Evolutionary conservation across 2,888 invertebrate species (phyloP).

Genomic region (Leptopilina syphax): DNA sequence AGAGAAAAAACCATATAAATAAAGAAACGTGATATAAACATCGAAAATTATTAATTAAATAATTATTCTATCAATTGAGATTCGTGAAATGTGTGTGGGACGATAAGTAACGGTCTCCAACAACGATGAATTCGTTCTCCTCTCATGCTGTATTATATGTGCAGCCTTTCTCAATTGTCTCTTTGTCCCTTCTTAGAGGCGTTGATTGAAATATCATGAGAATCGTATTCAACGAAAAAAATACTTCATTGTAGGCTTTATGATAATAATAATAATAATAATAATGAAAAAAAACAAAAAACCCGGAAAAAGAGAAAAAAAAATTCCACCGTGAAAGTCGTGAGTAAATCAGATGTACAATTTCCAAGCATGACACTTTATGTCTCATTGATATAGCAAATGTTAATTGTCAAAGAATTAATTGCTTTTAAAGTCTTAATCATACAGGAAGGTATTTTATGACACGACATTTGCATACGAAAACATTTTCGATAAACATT

Average conservation of each 20-base stretch:
- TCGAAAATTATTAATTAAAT: constrained; percentile 70
- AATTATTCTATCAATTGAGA: constrained; percentile 69
- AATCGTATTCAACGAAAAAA: background rate
- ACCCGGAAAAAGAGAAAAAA: background rate
- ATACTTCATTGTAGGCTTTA: background rate
- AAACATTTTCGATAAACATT: too few relatives aligned
- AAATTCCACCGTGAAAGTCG: constrained; percentile 8
- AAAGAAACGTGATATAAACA: constrained; percentile 50
- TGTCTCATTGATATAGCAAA: background rate
- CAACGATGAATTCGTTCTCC: constrained; percentile 53
- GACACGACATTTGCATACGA: background rate
- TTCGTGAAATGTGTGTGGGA: constrained; percentile 66
- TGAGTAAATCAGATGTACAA: background rate
- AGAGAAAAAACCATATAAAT: constrained; percentile 52
- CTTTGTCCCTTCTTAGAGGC: constrained; percentile 40
- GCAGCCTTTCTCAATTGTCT: constrained; percentile 52
- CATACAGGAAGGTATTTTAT: constrained; percentile 3
- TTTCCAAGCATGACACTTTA: background rate
- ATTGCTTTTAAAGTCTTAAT: constrained; percentile 1
- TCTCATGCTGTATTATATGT: constrained; percentile 41
- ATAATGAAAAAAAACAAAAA: too few relatives aligned
- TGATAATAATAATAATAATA: too few relatives aligned
- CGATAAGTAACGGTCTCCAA: constrained; percentile 69
- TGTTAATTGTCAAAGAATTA: background rate
- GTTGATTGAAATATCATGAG: constrained; percentile 56